These are phyloP conservation scores for Stenodema calcarata DNA, from an alignment of 2,888 invertebrate genomes.

Conservation along the genomic window DNA sequence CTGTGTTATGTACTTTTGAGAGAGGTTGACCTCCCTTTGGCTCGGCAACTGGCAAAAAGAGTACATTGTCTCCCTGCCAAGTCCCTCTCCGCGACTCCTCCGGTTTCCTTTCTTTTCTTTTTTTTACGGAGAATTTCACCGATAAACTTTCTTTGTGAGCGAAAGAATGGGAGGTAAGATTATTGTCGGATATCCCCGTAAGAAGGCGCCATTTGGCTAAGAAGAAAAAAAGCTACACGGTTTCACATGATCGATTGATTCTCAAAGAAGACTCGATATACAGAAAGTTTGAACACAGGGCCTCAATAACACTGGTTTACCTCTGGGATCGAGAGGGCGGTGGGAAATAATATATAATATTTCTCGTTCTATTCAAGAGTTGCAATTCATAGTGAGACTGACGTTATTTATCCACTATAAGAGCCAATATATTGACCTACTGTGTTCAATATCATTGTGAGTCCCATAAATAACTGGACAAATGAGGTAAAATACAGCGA, in stretches of 20 bases:
- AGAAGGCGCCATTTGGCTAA: neutral
- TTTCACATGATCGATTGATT: neutral
- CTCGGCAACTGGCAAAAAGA: neutral
- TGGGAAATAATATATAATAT: neutral
- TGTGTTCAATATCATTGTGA: too few relatives aligned
- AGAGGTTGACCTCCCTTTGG: neutral
- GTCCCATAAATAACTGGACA: too few relatives aligned
- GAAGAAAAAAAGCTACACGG: neutral
- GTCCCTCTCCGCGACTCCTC: neutral
- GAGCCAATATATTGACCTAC: too few relatives aligned
- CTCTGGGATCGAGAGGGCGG: too few relatives aligned
- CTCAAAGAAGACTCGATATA: neutral
- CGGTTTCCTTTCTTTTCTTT: neutral
- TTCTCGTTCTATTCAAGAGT: neutral
- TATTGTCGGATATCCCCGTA: neutral
- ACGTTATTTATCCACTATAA: neutral
- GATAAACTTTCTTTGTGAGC: neutral
- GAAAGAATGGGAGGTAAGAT: neutral
- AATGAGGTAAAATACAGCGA: too few relatives aligned
- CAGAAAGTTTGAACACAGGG: neutral
- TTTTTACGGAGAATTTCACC: neutral
- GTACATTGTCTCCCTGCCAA: neutral
- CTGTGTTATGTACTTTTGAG: neutral
- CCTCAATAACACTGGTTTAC: neutral
- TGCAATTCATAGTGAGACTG: neutral